A percentile compares a stretch with the other conserved stretches of the same genome.
Conservation (phyloP, 2,113 vertebrate genomes). For the Colaptes auratus region DNA sequence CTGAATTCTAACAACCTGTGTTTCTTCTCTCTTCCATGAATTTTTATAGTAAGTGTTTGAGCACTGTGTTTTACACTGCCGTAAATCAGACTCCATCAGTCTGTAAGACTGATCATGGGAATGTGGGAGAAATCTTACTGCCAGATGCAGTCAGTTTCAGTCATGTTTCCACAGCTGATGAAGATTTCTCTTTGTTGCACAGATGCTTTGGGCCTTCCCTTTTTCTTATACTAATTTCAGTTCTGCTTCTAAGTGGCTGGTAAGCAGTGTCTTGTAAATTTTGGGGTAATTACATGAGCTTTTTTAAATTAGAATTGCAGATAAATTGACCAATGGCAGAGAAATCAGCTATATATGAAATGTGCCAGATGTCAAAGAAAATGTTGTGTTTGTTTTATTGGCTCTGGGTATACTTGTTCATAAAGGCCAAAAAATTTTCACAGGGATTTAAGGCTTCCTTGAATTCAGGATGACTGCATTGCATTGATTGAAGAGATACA, state of each 20-base stretch:
- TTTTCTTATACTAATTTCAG: slow-evolving; percentile 26
- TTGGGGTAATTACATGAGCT: neutral
- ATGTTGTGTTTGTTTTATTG: neutral
- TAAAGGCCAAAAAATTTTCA: neutral
- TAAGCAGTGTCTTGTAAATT: slow-evolving; percentile 27
- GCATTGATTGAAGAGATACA: neutral
- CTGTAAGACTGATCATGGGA: neutral
- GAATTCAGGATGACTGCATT: neutral
- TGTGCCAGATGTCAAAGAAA: neutral
- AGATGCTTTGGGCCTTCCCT: slow-evolving; percentile 24
- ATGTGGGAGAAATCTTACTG: neutral
- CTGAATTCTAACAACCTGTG: neutral
- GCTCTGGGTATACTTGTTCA: neutral
- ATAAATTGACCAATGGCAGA: neutral
- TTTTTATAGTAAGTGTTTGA: neutral
- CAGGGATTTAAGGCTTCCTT: neutral
- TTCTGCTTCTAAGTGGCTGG: neutral
- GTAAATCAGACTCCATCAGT: neutral
- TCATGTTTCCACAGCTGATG: neutral
- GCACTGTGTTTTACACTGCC: neutral
- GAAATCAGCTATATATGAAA: neutral
- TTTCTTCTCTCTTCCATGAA: neutral
- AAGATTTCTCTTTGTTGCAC: neutral
- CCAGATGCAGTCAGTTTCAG: neutral
- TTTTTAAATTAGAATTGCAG: neutral